phyloP scores from a whole-genome alignment of 2,113 vertebrate genomes.

The Microcebus tavaratra region DNA sequence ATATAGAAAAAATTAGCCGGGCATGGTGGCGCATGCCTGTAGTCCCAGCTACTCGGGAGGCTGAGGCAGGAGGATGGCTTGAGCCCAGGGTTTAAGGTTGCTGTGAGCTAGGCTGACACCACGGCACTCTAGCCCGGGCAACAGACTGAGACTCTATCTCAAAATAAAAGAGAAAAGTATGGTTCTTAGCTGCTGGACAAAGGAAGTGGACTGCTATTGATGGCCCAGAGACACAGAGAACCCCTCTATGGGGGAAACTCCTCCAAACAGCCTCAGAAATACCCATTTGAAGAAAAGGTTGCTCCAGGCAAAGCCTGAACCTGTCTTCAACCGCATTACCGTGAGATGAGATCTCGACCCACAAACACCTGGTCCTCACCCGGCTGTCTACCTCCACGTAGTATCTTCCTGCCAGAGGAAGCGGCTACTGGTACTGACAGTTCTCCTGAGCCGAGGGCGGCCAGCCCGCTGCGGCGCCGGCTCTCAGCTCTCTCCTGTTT shows the following conservation, averaged over 20 bases:
- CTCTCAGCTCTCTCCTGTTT: not conserved
- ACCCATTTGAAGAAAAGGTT: not conserved
- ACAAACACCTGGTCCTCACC: not conserved
- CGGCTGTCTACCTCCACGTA: not conserved
- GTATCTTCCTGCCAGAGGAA: not conserved
- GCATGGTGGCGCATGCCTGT: no score
- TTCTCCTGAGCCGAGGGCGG: not conserved
- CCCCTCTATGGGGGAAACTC: not conserved
- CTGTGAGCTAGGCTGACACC: no score
- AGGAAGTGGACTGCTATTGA: constrained; percentile 50
- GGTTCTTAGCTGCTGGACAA: constrained; percentile 53
- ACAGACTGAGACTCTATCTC: no score
- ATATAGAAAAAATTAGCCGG: no score
- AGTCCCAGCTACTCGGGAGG: no score
- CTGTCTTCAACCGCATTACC: not conserved
- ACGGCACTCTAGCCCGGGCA: no score
- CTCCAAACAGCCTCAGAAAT: not conserved
- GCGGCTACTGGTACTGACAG: not conserved
- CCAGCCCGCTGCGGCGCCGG: not conserved
- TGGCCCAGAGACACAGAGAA: not conserved
- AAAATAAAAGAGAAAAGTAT: not conserved
- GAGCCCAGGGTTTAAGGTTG: no score
- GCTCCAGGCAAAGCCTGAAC: not conserved
- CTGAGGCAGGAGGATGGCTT: no score
- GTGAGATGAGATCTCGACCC: not conserved